phyloP scores from a whole-genome alignment of 2,797 vertebrate genomes.

The Corythornis leucogaster region DNA sequence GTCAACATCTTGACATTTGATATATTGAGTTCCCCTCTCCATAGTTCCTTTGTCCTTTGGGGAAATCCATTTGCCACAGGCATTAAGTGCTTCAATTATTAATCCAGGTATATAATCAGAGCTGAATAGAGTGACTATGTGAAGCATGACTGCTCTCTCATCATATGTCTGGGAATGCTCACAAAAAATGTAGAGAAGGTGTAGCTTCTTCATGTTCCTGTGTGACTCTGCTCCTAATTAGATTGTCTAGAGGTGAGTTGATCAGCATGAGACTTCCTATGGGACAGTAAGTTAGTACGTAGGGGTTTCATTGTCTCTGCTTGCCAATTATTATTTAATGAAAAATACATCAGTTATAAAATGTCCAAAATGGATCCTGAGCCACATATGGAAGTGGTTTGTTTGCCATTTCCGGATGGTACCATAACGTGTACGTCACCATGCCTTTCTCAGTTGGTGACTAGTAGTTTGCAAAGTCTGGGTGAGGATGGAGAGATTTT shows the following conservation, averaged over 20 bases:
- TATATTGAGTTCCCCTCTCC: background rate
- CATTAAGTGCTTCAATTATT: constrained; percentile 14
- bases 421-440: background rate
- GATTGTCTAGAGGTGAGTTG: background rate
- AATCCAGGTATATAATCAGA: constrained; percentile 1
- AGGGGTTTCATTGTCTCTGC: background rate
- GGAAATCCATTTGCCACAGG: background rate
- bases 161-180: background rate
- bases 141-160: background rate
- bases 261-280: background rate
- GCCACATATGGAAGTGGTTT: background rate
- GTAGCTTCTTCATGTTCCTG: background rate
- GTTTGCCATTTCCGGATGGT: background rate
- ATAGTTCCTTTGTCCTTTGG: background rate
- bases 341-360: constrained; percentile 10
- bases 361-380: constrained; percentile 5
- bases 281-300: background rate
- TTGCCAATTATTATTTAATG: background rate
- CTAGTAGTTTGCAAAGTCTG: constrained; percentile 53
- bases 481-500: constrained; percentile 17
- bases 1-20: background rate
- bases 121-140: background rate
- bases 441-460: constrained; percentile 35
- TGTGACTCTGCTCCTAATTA: background rate
- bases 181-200: background rate